Evolutionary conservation across 1,140 invertebrate species (phyloP).

Genomic region (Drosophila novamexicana): DNA sequence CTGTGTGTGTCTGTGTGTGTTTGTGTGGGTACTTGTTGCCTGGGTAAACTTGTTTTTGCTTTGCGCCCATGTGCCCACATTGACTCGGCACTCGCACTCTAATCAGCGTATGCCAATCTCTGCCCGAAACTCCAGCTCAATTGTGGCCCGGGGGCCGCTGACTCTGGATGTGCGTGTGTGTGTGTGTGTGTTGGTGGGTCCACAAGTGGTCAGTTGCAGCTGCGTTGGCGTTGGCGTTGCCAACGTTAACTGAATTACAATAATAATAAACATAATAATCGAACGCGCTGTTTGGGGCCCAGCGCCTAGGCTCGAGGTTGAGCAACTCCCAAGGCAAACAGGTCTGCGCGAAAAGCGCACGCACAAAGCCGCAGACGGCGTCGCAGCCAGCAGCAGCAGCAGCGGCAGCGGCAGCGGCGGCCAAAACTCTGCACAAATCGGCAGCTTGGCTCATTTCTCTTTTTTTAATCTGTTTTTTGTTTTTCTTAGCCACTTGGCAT

Average conservation of each 20-base stretch:
- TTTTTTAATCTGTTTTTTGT: constrained; percentile 40
- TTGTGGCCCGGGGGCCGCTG: not conserved
- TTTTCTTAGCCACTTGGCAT: constrained; percentile 69
- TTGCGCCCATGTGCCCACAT: constrained; percentile 34
- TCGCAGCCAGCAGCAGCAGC: not conserved
- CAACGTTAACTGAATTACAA: constrained; percentile 71
- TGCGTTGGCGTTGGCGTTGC: constrained; percentile 63
- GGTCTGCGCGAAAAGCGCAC: constrained; percentile 43
- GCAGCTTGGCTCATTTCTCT: constrained; percentile 69
- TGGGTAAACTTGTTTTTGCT: constrained; percentile 40
- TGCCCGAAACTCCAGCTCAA: constrained; percentile 13
- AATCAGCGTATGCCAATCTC: constrained; percentile 50
- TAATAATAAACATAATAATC: constrained; percentile 46
- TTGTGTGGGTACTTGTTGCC: constrained; percentile 41
- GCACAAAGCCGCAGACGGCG: constrained; percentile 7
- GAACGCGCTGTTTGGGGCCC: constrained; percentile 35
- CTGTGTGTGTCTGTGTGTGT: constrained; percentile 20
- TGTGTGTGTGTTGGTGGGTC: not conserved
- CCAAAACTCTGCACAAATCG: constrained; percentile 29
- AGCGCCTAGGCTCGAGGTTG: constrained; percentile 50
- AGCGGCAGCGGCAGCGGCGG: not conserved
- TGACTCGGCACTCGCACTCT: constrained; percentile 34
- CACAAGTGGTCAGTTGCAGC: constrained; percentile 16
- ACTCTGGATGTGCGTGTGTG: not conserved
- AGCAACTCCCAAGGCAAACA: constrained; percentile 76